Conservation (phyloP, 2,888 invertebrate species). For the Spodoptera picta region DNA sequence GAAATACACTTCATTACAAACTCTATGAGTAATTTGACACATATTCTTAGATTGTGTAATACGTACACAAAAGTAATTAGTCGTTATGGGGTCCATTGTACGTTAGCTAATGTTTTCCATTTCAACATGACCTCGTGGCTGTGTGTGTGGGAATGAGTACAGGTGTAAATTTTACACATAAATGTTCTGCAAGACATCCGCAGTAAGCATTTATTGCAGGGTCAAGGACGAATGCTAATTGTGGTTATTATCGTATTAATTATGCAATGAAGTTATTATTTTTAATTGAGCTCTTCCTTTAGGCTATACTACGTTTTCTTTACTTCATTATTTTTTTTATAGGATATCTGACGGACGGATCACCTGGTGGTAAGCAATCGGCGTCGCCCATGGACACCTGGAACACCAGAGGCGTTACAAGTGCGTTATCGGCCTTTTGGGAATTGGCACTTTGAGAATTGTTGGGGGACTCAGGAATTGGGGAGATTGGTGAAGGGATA, state of each 20-base stretch:
- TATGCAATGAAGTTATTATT: no score
- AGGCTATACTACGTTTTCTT: no score
- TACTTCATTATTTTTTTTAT: no score
- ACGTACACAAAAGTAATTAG: constrained; percentile 50
- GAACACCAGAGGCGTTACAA: no score
- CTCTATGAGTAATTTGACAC: constrained; percentile 28
- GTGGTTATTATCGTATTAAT: not conserved
- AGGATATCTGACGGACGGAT: no score
- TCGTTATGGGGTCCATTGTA: constrained; percentile 66
- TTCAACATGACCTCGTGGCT: constrained; percentile 67
- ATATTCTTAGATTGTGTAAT: constrained; percentile 58
- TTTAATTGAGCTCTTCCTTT: no score
- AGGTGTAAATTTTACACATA: constrained; percentile 49
- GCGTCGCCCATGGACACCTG: no score
- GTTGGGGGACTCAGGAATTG: no score
- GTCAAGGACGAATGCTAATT: constrained; percentile 43
- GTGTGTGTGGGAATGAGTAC: constrained; percentile 71
- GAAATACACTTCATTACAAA: constrained; percentile 22
- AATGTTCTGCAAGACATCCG: constrained; percentile 41
- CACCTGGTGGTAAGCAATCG: no score
- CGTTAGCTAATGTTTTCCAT: constrained; percentile 66
- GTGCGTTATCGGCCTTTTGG: no score
- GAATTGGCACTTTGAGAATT: no score
- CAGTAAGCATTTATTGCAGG: constrained; percentile 44
- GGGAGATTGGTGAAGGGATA: no score